These are phyloP conservation scores for Actinia equina DNA, from an alignment of 64 coral and sea anemone genomes.

Conservation along the genomic window DNA sequence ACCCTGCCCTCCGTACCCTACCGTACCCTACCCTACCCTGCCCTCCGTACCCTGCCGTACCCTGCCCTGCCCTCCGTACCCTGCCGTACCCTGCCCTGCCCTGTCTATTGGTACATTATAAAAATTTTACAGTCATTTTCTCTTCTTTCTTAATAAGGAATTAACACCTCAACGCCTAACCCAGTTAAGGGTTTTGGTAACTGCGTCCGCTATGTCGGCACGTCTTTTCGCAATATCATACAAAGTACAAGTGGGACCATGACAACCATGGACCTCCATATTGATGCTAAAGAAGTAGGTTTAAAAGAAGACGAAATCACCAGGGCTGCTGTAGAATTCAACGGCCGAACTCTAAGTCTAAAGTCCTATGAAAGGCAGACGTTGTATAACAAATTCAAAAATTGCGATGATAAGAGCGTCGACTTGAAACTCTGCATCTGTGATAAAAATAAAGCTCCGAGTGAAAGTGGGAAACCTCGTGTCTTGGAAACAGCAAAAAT, in stretches of 20 bases:
- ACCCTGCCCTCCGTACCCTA: too few species aligned
- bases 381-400: conserved; percentile 27
- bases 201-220: conserved; percentile 45
- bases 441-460: background rate
- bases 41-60: too few species aligned
- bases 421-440: conserved; percentile 27
- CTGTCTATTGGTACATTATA: too few species aligned
- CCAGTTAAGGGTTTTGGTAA: conserved; percentile 34
- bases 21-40: too few species aligned
- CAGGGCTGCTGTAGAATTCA: conserved; percentile 25
- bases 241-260: background rate
- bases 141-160: too few species aligned
- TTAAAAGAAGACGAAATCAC: conserved; percentile 44
- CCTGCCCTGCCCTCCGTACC: too few species aligned
- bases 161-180: too few species aligned
- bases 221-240: conserved; percentile 20
- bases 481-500: background rate
- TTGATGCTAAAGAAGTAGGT: background rate
- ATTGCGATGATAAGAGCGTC: conserved; percentile 24
- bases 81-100: too few species aligned
- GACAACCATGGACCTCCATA: conserved; percentile 36
- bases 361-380: conserved; percentile 7
- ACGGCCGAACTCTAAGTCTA: background rate
- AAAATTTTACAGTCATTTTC: too few species aligned
- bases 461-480: background rate